These are phyloP conservation scores for Sympetrum striolatum DNA, from an alignment of 2,888 invertebrate genomes.

Conservation along the genomic window DNA sequence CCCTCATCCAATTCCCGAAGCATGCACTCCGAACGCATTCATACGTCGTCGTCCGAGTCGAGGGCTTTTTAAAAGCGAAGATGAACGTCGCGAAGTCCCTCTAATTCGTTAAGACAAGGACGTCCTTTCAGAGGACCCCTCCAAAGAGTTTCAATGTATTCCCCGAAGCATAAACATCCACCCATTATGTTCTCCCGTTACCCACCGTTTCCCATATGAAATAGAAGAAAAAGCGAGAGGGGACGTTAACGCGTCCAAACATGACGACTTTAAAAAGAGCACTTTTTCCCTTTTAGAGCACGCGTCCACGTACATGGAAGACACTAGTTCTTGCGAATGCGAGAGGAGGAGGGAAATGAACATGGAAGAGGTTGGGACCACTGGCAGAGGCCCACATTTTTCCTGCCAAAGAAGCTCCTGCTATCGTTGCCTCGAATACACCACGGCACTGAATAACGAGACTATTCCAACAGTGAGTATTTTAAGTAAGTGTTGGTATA, in stretches of 20 bases:
- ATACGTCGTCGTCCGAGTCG: conserved; percentile 1
- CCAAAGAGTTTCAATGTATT: conserved; percentile 3
- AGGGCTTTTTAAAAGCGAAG: conserved; percentile 20
- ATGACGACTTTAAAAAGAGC: background rate
- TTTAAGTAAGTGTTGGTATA: no score
- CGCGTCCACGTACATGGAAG: no score
- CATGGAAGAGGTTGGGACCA: no score
- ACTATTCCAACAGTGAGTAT: no score
- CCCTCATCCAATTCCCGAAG: background rate
- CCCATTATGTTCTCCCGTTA: background rate
- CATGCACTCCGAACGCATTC: background rate
- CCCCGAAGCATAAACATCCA: background rate
- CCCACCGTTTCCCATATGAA: background rate
- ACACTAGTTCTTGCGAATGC: no score
- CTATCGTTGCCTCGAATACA: no score
- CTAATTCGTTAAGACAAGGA: conserved; percentile 35
- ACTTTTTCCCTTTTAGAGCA: no score
- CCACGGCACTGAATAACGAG: no score
- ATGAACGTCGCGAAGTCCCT: conserved; percentile 11
- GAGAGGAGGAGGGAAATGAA: no score
- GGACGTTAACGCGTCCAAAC: background rate
- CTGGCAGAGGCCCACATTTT: no score
- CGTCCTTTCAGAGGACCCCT: conserved; percentile 2
- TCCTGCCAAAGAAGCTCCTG: no score
- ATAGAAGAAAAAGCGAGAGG: background rate